Conservation (phyloP, 2,888 invertebrate genomes). For the Phengaris alcon region DNA sequence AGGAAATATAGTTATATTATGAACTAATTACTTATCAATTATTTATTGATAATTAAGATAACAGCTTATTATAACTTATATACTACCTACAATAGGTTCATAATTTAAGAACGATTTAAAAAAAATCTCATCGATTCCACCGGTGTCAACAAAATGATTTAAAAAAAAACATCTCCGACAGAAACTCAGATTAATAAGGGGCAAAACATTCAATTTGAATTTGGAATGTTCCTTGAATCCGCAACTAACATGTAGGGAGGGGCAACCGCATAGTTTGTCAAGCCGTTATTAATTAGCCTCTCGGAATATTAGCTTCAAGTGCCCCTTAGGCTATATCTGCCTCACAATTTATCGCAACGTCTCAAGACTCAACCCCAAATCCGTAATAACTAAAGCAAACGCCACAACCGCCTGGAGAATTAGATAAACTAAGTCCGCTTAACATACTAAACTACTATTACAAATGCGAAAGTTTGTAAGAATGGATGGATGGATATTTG, state of each 20-base stretch:
- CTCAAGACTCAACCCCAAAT: slow-evolving; percentile 7
- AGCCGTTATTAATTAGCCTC: slow-evolving; percentile 63
- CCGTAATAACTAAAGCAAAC: slow-evolving; percentile 28
- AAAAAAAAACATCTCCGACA: background rate
- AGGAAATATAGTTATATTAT: no score
- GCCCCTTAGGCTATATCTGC: background rate
- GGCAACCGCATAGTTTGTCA: slow-evolving; percentile 62
- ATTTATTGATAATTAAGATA: no score
- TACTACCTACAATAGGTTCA: no score
- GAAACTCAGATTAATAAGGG: no score
- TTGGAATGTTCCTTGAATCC: background rate
- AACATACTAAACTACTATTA: background rate
- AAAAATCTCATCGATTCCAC: no score
- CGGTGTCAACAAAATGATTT: background rate
- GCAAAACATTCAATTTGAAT: slow-evolving; percentile 4
- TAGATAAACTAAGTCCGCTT: background rate
- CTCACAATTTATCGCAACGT: slow-evolving; percentile 17
- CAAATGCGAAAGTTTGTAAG: no score
- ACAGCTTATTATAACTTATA: no score
- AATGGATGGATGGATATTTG: no score
- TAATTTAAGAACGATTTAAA: no score
- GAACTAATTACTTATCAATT: no score
- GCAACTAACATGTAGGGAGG: slow-evolving; percentile 36
- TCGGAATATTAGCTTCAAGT: slow-evolving; percentile 31
- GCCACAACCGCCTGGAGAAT: slow-evolving; percentile 4